A percentile compares a stretch with the other conserved stretches of the same genome.
phyloP scores from a whole-genome alignment of 2,797 vertebrate genomes.

The Clarias pachynema region DNA sequence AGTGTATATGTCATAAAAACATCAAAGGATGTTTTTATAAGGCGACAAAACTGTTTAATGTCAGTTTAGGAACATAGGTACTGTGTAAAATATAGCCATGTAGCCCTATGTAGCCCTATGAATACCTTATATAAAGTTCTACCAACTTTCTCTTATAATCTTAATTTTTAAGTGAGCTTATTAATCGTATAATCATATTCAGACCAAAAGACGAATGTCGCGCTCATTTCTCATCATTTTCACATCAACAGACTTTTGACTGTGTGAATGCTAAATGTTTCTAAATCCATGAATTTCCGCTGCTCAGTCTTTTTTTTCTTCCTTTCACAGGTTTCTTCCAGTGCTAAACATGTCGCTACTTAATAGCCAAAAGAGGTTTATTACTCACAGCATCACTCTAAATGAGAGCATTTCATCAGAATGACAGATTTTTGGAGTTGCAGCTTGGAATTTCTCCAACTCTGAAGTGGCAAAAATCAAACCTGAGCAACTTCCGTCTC shows the following conservation, averaged over 20 bases:
- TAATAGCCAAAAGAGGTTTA: background rate
- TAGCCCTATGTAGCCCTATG: background rate
- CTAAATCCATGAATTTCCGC: background rate
- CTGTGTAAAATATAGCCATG: background rate
- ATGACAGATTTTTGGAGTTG: constrained; percentile 26
- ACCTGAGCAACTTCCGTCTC: constrained; percentile 2
- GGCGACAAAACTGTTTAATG: background rate
- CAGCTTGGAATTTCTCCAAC: constrained; percentile 19
- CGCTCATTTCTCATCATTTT: background rate
- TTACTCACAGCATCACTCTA: background rate
- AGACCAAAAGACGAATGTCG: background rate
- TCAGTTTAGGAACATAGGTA: background rate
- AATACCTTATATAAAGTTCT: background rate
- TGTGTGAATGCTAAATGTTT: background rate
- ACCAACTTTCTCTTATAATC: background rate
- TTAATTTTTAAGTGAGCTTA: background rate
- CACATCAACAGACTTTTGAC: background rate
- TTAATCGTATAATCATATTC: background rate
- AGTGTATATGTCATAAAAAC: too few species aligned
- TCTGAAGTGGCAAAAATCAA: background rate
- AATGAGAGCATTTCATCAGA: constrained; percentile 15
- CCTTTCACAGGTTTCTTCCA: constrained; percentile 14
- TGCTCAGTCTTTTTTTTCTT: background rate
- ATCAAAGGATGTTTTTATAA: too few species aligned
- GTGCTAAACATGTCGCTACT: background rate